Base-by-base conservation (phyloP, 2,113 vertebrate species). In the Ophthalmolycus amberensis region DNA sequence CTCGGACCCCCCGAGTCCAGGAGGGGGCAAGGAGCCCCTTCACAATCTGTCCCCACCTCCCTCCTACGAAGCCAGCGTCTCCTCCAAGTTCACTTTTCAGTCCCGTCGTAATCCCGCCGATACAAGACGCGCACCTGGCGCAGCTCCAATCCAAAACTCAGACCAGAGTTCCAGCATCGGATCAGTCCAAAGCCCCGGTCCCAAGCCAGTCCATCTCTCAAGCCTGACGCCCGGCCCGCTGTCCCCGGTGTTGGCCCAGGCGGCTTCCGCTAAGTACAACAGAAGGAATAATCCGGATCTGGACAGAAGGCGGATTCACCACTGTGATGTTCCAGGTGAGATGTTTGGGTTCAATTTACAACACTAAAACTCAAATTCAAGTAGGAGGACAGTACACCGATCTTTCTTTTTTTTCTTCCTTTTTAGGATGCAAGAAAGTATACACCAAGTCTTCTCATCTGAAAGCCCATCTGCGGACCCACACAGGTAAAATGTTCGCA, bases 391-490 rank as follows among this genome's bases (percentile, higher is more conserved):
- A 7, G 32, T 16, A 22, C 29, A 22, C 40, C 37, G 12, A 75
- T 58, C 20, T 18, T 54, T 67, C 27, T 82, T 83, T 86, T 90
- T 90, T 79, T 87, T 71, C 58, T 62, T 50, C 16, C 11, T 27
- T 9, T 27, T 84, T 84, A 99, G 98, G 97, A 56, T 99, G 98
- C 93, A 97, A 96, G 63, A 99, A 99, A 94, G 98, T 99, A 59
- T 99, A 99, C 95, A 99, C 98, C 79, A 99, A 99, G 95, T 99
- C 97, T 32, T 99, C 98, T 85, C 98, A 99, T 94, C 94, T 99
- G 91, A 99, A 99, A 95, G 98, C 97, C 20, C 98, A 99, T 94
- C 95, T 98, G 89, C 96, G 98, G 90, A 99, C 97, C 90, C 97
- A 99, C 91, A 99, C 98, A 80, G 98, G 98, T 99, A 97, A 93